Percentiles rank a stretch among this genome's conserved stretches.
Evolutionary conservation across 2,888 invertebrate species (phyloP).

Genomic region (Parthenolecanium corni): DNA sequence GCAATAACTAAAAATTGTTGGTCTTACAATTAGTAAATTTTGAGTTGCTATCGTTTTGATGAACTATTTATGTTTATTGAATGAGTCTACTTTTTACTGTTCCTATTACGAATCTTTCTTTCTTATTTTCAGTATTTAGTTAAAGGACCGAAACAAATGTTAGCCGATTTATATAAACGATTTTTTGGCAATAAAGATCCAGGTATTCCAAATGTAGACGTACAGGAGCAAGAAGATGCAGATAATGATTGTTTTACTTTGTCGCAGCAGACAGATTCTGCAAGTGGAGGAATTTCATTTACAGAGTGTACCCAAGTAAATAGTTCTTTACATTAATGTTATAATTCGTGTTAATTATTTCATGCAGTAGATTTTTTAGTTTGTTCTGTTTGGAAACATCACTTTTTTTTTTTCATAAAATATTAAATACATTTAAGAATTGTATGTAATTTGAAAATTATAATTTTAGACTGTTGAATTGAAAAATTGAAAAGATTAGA

Average conservation of each 20-base stretch:
- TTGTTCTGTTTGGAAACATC: too few species aligned
- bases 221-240: conserved; percentile 33
- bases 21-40: too few species aligned
- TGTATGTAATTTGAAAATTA: too few species aligned
- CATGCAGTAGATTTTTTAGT: conserved; percentile 1
- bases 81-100: too few species aligned
- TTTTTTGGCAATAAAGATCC: conserved; percentile 21
- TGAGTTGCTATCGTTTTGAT: too few species aligned
- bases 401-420: too few species aligned
- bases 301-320: conserved; percentile 31
- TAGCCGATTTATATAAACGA: conserved; percentile 30
- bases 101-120: too few species aligned
- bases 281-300: conserved; percentile 32
- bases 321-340: background rate
- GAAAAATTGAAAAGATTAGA: too few species aligned
- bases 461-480: too few species aligned
- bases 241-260: conserved; percentile 32
- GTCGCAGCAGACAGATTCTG: conserved; percentile 35
- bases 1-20: too few species aligned
- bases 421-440: too few species aligned
- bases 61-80: too few species aligned
- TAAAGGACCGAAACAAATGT: conserved; percentile 30
- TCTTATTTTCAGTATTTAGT: conserved; percentile 29
- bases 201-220: background rate
- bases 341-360: background rate